phyloP scores from a whole-genome alignment of 2,113 vertebrate species.

The Nerophis lumbriciformis region DNA sequence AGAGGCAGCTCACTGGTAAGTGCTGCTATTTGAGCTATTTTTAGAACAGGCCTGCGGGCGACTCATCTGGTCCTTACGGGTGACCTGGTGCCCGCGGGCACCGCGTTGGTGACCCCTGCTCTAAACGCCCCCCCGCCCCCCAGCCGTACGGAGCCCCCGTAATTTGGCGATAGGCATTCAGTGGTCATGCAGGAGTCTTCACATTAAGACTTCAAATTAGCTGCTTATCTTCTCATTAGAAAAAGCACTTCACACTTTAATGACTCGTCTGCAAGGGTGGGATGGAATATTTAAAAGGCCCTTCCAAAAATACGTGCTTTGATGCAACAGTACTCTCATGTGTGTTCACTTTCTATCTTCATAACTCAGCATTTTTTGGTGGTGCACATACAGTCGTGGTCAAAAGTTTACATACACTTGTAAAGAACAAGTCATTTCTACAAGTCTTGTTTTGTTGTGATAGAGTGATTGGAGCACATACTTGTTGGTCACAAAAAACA shows the following conservation, averaged over 20 bases:
- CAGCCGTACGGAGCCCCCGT: constrained; percentile 5
- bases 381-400: too few species aligned
- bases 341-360: not conserved
- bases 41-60: too few species aligned
- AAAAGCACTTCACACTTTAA: constrained; percentile 51
- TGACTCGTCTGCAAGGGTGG: constrained; percentile 23
- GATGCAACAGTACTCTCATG: constrained; percentile 24
- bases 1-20: too few species aligned
- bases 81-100: too few species aligned
- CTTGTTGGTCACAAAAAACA: too few species aligned
- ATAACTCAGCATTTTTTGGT: not conserved
- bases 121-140: not conserved
- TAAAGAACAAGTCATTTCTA: too few species aligned
- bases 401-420: too few species aligned
- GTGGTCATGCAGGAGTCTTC: constrained; percentile 9
- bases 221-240: constrained; percentile 64
- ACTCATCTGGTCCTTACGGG: too few species aligned
- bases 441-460: too few species aligned
- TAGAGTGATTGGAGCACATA: too few species aligned
- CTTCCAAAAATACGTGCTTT: constrained; percentile 43
- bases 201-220: constrained; percentile 44
- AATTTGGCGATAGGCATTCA: constrained; percentile 58
- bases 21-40: too few species aligned
- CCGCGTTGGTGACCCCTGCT: too few species aligned
- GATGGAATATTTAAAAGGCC: constrained; percentile 49